phyloP scores from a whole-genome alignment of 2,888 invertebrate genomes.

The Apodemia duryi region DNA sequence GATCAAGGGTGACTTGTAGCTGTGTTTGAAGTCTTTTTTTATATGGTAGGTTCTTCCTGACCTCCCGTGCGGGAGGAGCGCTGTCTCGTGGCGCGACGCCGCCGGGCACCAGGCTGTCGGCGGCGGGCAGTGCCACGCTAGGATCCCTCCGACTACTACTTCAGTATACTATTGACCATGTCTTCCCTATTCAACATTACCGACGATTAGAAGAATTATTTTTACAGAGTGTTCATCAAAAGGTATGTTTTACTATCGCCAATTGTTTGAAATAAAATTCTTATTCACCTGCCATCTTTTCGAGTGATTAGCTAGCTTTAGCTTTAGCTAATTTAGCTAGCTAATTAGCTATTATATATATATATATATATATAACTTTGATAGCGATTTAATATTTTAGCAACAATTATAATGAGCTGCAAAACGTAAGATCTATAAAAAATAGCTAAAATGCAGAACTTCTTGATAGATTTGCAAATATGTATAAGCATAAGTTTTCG shows the following conservation, averaged over 20 bases:
- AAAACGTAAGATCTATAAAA: too few relatives aligned
- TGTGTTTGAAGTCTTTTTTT: neutral
- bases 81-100: constrained; percentile 86
- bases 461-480: too few relatives aligned
- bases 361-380: too few relatives aligned
- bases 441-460: too few relatives aligned
- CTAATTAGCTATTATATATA: too few relatives aligned
- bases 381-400: too few relatives aligned
- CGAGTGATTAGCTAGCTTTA: too few relatives aligned
- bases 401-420: too few relatives aligned
- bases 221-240: constrained; percentile 83
- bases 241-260: constrained; percentile 53
- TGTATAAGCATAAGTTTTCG: too few relatives aligned
- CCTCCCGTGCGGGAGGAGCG: constrained; percentile 78
- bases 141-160: constrained; percentile 92
- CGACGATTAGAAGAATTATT: constrained; percentile 87
- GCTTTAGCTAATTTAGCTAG: too few relatives aligned
- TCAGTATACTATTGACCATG: constrained; percentile 93
- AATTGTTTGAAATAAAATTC: too few relatives aligned
- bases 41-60: constrained; percentile 81
- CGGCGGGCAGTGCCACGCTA: constrained; percentile 77
- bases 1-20: neutral
- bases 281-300: too few relatives aligned
- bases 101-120: constrained; percentile 84
- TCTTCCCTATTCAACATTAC: constrained; percentile 91